Base-by-base conservation (phyloP, 2,113 vertebrate species). In the Tachycineta bicolor region DNA sequence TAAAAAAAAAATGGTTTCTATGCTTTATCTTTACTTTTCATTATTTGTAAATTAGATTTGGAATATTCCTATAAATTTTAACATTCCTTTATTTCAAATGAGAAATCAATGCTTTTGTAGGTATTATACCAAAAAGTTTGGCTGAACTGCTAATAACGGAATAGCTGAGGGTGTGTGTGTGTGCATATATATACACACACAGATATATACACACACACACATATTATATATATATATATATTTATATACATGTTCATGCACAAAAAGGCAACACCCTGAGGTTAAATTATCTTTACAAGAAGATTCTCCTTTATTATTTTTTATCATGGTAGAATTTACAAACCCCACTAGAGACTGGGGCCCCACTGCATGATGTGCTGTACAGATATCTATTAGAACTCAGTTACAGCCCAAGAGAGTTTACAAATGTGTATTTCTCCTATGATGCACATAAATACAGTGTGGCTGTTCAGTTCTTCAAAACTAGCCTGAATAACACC, bases 241-340 rank as follows among this genome's bases (percentile, higher is more conserved):
- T 15, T 2, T 41, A 5, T 16, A 41, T 15, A 19, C 8, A 13
- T 3, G 3, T n/a, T 18, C 29, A 69, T 69, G 29, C 23, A 80
- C 34, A 92, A 86, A 96, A 95, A 74, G 33, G 34, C 82, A 91
- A 94, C 69, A 85, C 41, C 70, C 94, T 71, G n/a, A 95, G 67
- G 49, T 44, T 90, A 79, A 80, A 77, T 87, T 90, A 65, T 67
- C 31, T 80, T 83, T 90, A 87, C 56, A 92, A 68, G 39, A 77
- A 93, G 64, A 94, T 63, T 88, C 64, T 74, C 59, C 49, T 68
- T 74, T 77, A 91, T 83, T 88, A 80, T 68, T 92, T 95, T 93
- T 90, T 88, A 88, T 93, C 88, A 86, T n/a, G 28, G 37, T 81
- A 93, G 33, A 92, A 88, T 90, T 70, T 96, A 74, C 24, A 93